These are phyloP conservation scores for Shinisaurus crocodilurus DNA, from an alignment of 2,113 vertebrate genomes.

Conservation along the genomic window DNA sequence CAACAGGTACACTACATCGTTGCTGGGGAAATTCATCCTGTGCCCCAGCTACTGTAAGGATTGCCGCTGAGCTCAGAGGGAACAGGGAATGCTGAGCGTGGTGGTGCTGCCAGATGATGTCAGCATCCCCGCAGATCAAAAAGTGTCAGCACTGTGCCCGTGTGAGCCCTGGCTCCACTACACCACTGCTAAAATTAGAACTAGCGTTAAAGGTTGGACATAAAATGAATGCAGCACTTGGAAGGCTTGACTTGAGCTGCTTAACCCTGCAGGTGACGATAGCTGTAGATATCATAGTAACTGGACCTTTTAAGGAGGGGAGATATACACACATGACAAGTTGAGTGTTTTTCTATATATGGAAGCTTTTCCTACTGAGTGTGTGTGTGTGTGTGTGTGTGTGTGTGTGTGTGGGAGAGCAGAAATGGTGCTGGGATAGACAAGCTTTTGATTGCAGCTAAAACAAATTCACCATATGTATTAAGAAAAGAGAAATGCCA, in stretches of 20 bases:
- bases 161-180: no score
- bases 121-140: no score
- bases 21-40: no score
- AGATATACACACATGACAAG: background rate
- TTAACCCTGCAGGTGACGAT: background rate
- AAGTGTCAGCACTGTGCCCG: no score
- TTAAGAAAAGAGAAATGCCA: background rate
- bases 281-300: background rate
- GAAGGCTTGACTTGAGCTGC: background rate
- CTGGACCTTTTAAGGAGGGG: background rate
- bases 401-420: no score
- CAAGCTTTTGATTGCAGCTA: background rate
- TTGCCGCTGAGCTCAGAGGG: no score
- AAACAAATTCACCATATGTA: background rate
- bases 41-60: no score
- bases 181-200: background rate
- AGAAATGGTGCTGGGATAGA: background rate
- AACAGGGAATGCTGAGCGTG: no score
- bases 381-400: no score
- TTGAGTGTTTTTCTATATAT: background rate
- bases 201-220: background rate
- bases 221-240: background rate
- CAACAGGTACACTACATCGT: no score
- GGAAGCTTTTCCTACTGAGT: background rate
- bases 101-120: no score